Percentiles rank a stretch among this genome's conserved stretches.
Conservation (phyloP, 2,888 invertebrate genomes). For the Perizoma flavofasciatum region DNA sequence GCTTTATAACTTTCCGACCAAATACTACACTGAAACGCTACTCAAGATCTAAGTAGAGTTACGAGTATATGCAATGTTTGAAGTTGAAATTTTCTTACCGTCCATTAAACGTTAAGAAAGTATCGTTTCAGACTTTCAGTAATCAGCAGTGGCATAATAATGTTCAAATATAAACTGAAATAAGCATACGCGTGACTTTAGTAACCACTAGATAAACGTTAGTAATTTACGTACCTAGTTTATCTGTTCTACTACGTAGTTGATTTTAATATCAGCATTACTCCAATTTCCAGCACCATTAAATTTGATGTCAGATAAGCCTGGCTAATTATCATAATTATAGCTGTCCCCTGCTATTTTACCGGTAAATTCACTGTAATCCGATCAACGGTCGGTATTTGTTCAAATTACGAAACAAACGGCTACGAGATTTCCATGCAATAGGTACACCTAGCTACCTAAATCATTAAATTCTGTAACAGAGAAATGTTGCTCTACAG, state of each 20-base stretch:
- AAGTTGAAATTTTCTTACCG: too few species aligned
- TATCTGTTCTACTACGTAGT: conserved; percentile 12
- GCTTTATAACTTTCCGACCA: too few species aligned
- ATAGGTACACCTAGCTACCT: conserved; percentile 14
- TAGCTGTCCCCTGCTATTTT: conserved; percentile 35
- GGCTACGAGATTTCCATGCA: background rate
- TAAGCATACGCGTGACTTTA: too few species aligned
- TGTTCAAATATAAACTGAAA: too few species aligned
- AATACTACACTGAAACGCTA: too few species aligned
- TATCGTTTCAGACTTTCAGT: too few species aligned
- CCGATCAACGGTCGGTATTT: conserved; percentile 39
- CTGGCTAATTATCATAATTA: conserved; percentile 39
- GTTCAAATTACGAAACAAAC: conserved; percentile 34
- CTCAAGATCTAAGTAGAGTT: too few species aligned
- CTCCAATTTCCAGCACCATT: conserved; percentile 33
- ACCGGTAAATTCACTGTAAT: conserved; percentile 41
- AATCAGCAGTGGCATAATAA: too few species aligned
- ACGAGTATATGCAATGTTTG: too few species aligned
- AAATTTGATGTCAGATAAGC: conserved; percentile 38
- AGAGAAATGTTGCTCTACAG: conserved; percentile 14
- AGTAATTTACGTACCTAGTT: too few species aligned
- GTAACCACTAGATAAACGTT: too few species aligned
- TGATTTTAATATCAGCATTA: conserved; percentile 31
- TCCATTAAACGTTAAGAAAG: too few species aligned
- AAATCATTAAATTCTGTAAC: conserved; percentile 21